Evolutionary conservation across 2,888 invertebrate species (phyloP), one percentile per base, ranked within the genome.

Genomic region (Xylophagus ater): DNA sequence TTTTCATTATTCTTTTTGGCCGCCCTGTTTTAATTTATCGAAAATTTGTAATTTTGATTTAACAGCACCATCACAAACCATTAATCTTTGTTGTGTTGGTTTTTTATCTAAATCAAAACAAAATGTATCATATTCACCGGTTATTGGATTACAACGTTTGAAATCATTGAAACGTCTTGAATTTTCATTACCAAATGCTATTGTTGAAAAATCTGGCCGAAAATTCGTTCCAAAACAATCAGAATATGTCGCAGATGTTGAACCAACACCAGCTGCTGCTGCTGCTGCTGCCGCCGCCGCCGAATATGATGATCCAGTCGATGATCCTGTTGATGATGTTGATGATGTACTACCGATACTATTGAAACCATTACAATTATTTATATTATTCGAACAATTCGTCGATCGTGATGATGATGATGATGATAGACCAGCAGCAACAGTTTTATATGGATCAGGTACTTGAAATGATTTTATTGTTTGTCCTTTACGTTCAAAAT

Each of bases 1-100:
- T 20, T 8, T 20, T 34, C 6, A 18, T 35, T 40, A 46, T 14
- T 46, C 44, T 37, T 44, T 44, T 46, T 46, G 44, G 33, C 41
- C 42, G 33, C 39, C 33, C 33, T 61, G 60, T 47, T 65, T 75
- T 57, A 76, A 72, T 57, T 78, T 84, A 64, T 88, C 88, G 63
- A 88, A 88, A 26, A 88, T 74, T 47, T 82, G 83, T 57, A 88
- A 70, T 64, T 88, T 88, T 37, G 85, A 86, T 55, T 78, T 74
- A 43, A 88, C 88, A 36, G 87, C 87, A 47, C 88, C 88, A 57
- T 87, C 87, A 63, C 87, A 88, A 23, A 88, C 73, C 57, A 79
- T 76, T 48, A 86, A 71, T 31, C 84, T 67, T 53, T 76, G 78
- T 48, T 73, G 74, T 23, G 71, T 70, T 21, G 65, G 58, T 40